Evolutionary conservation across 2,888 invertebrate species (phyloP).

Genomic region (Cantharis lateralis): DNA sequence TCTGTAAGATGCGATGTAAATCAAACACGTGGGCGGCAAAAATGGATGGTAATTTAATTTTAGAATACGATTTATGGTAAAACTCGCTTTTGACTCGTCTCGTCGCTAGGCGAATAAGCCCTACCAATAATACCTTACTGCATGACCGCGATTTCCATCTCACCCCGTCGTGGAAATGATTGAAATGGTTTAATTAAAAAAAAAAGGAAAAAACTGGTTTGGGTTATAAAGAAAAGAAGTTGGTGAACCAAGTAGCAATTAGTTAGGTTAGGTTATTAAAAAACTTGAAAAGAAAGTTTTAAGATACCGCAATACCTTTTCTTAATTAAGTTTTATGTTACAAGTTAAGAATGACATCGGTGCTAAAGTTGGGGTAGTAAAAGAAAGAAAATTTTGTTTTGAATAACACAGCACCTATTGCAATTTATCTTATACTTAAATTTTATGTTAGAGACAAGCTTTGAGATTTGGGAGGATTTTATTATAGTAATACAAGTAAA

Average conservation of each 20-base stretch:
- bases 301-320: not conserved
- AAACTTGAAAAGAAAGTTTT: not conserved
- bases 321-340: not conserved
- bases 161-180: too few species aligned
- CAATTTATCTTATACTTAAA: not conserved
- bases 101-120: too few species aligned
- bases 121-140: too few species aligned
- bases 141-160: too few species aligned
- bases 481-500: not conserved
- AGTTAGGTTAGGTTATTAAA: not conserved
- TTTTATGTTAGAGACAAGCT: not conserved
- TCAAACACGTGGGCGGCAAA: too few species aligned
- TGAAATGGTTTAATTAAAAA: too few species aligned
- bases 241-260: not conserved
- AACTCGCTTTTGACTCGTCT: too few species aligned
- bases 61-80: too few species aligned
- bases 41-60: too few species aligned
- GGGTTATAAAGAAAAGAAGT: not conserved
- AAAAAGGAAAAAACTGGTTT: not conserved
- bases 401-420: not conserved
- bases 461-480: not conserved
- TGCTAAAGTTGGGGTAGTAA: not conserved
- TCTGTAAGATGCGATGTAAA: too few species aligned
- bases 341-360: not conserved
- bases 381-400: not conserved